Conservation (phyloP, 2,888 invertebrate species). For the Eurytoma adleriae region DNA sequence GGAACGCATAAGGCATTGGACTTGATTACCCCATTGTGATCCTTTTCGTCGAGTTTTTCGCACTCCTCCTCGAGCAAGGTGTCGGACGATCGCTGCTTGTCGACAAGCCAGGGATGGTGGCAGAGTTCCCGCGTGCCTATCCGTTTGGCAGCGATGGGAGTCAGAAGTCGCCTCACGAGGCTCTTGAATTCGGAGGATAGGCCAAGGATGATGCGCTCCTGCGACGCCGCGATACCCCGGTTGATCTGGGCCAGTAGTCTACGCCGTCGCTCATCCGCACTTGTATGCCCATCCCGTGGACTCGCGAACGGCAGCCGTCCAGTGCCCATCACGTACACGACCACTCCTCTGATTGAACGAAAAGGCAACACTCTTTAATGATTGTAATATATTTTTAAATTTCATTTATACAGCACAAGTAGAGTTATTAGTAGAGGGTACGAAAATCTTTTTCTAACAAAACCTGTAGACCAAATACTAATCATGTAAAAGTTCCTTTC, state of each 20-base stretch:
- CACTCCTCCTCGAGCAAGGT: not conserved
- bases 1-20: too few species aligned
- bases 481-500: too few species aligned
- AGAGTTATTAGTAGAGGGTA: too few species aligned
- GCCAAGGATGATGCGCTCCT: slow-evolving; percentile 78
- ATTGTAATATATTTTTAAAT: too few species aligned
- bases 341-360: slow-evolving; percentile 80
- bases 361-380: too few species aligned
- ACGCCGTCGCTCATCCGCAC: slow-evolving; percentile 79
- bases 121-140: slow-evolving; percentile 80
- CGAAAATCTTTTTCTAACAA: too few species aligned
- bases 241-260: slow-evolving; percentile 82
- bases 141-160: slow-evolving; percentile 78
- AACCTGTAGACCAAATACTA: too few species aligned
- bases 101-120: slow-evolving; percentile 80
- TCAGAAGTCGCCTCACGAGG: slow-evolving; percentile 79
- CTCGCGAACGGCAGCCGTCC: slow-evolving; percentile 84
- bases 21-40: slow-evolving; percentile 55
- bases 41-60: slow-evolving; percentile 46
- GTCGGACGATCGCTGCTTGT: slow-evolving; percentile 74
- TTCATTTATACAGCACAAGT: too few species aligned
- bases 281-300: slow-evolving; percentile 72
- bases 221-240: slow-evolving; percentile 80
- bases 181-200: slow-evolving; percentile 76
- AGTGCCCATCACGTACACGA: slow-evolving; percentile 86